Evolutionary conservation across 2,888 invertebrate genomes (phyloP).

Genomic region (Marasmarcha lunaedactyla): DNA sequence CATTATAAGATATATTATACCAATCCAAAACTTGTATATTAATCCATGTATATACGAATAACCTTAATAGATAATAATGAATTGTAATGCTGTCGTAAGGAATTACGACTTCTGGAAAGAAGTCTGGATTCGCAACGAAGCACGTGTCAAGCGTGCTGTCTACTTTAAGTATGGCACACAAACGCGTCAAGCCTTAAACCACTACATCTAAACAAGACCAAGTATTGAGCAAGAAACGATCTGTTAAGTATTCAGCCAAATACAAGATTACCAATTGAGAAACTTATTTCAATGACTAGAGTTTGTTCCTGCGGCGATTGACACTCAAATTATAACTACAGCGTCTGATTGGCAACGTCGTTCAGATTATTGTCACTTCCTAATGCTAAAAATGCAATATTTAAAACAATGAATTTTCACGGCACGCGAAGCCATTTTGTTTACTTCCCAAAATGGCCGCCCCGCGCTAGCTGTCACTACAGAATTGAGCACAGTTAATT

Average conservation of each 20-base stretch:
- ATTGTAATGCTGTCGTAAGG: conserved; percentile 39
- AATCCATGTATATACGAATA: conserved; percentile 39
- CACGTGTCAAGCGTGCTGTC: conserved; percentile 30
- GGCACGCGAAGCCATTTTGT: background rate
- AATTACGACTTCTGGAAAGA: conserved; percentile 62
- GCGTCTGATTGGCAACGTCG: conserved; percentile 53
- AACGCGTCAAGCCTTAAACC: conserved; percentile 41
- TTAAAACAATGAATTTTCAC: conserved; percentile 1
- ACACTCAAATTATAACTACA: conserved; percentile 19
- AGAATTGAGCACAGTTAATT: conserved; percentile 40
- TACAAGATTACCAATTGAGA: conserved; percentile 10
- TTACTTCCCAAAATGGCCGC: background rate
- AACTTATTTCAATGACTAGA: conserved; percentile 48
- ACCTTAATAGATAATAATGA: conserved; percentile 36
- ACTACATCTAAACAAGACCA: conserved; percentile 51
- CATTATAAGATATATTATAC: conserved; percentile 42
- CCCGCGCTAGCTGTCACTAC: background rate
- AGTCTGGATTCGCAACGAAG: conserved; percentile 44
- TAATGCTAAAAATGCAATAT: conserved; percentile 41
- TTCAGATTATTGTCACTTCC: conserved; percentile 57
- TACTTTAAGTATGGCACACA: conserved; percentile 54
- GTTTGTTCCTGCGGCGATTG: conserved; percentile 47
- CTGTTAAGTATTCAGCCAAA: conserved; percentile 30
- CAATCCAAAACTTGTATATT: conserved; percentile 63
- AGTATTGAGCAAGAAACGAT: conserved; percentile 59